Conservation (phyloP, 2,888 invertebrate species). For the Chloromyia formosa region DNA sequence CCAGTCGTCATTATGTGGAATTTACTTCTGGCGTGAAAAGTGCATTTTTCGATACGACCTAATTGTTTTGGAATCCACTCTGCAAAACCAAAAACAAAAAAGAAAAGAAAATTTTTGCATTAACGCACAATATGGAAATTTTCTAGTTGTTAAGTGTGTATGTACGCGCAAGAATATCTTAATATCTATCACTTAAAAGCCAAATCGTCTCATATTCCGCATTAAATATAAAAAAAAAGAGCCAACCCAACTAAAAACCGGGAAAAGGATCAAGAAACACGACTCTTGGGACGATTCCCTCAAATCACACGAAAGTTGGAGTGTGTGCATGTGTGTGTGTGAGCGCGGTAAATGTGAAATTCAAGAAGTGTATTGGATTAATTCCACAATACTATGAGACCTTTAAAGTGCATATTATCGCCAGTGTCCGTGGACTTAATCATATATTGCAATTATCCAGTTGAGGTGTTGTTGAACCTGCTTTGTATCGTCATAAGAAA, state of each 20-base stretch:
- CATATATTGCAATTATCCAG: constrained; percentile 4
- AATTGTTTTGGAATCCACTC: not conserved
- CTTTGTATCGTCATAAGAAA: too few relatives aligned
- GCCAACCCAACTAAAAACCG: not conserved
- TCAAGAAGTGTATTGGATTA: constrained; percentile 24
- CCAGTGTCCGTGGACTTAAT: constrained; percentile 15
- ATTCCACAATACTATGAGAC: constrained; percentile 40
- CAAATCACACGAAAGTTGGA: not conserved
- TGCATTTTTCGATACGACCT: constrained; percentile 33
- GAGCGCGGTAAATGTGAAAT: constrained; percentile 14
- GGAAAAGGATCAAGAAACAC: not conserved
- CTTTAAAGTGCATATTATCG: constrained; percentile 42
- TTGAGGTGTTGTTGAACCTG: too few relatives aligned
- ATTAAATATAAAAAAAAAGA: constrained; percentile 17
- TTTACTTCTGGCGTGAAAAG: constrained; percentile 18
- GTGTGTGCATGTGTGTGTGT: too few relatives aligned
- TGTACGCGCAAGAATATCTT: constrained; percentile 5
- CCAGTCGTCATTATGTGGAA: constrained; percentile 1
- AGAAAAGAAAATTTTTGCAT: not conserved
- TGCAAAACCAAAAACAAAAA: not conserved
- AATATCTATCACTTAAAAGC: not conserved
- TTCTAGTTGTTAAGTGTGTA: constrained; percentile 27
- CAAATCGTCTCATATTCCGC: not conserved
- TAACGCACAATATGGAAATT: constrained; percentile 40
- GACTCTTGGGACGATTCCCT: constrained; percentile 3